These are phyloP conservation scores for Lota lota DNA, from an alignment of 2,113 vertebrate species.

Conservation along the genomic window DNA sequence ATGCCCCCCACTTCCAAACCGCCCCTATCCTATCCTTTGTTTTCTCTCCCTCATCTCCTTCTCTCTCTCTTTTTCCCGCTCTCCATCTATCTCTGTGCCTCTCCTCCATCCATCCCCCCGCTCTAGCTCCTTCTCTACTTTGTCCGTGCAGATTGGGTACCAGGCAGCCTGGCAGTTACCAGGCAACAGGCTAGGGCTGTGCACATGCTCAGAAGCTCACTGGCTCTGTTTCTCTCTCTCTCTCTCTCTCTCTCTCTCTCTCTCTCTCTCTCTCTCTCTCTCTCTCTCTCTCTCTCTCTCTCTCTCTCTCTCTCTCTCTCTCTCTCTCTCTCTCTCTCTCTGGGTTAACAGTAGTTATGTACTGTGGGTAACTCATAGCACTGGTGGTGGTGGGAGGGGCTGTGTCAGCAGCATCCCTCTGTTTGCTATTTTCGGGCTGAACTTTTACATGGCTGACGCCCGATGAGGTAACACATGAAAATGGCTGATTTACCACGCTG, in stretches of 20 bases:
- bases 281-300: slow-evolving; percentile 3
- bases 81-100: slow-evolving; percentile 4
- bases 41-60: background rate
- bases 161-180: slow-evolving; percentile 68
- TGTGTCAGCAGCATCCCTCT: slow-evolving; percentile 34
- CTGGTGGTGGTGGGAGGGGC: slow-evolving; percentile 18
- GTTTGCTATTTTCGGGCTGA: slow-evolving; percentile 62
- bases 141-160: slow-evolving; percentile 51
- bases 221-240: slow-evolving; percentile 42
- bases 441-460: slow-evolving; percentile 53
- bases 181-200: slow-evolving; percentile 66
- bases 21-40: slow-evolving; percentile 10
- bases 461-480: slow-evolving; percentile 55
- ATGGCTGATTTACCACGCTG: background rate
- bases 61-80: slow-evolving; percentile 3
- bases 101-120: slow-evolving; percentile 13
- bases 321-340: background rate
- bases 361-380: slow-evolving; percentile 59
- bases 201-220: slow-evolving; percentile 35
- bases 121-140: slow-evolving; percentile 35
- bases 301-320: slow-evolving; percentile 6
- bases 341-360: slow-evolving; percentile 66
- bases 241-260: slow-evolving; percentile 11
- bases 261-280: slow-evolving; percentile 32
- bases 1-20: background rate